Conservation (phyloP, 1,140 invertebrate genomes). For the Lamellibrachia luymesi region DNA sequence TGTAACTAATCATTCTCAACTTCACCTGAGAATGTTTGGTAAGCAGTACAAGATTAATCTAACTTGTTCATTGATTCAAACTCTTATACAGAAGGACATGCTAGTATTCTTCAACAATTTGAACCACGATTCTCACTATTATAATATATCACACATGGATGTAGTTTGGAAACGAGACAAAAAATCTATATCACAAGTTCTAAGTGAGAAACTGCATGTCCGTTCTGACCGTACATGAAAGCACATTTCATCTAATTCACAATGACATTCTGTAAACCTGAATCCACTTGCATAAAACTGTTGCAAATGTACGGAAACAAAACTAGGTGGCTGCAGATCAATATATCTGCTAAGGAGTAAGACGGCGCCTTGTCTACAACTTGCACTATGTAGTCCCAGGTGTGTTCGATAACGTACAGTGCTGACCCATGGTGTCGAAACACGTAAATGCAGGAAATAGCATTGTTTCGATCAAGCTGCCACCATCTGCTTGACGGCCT, state of each 20-base stretch:
- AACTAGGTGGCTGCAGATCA: not conserved
- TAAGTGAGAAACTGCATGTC: not conserved
- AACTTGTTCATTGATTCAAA: not conserved
- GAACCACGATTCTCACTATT: not conserved
- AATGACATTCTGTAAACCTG: not conserved
- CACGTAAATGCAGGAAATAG: not conserved
- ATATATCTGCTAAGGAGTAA: not conserved
- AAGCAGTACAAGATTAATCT: not conserved
- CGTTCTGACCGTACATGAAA: not conserved
- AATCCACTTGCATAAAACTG: not conserved
- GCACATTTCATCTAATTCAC: not conserved
- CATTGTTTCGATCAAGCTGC: not conserved
- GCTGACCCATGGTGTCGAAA: not conserved
- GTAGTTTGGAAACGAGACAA: not conserved
- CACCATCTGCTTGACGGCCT: conserved; percentile 61
- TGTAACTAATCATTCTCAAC: not conserved
- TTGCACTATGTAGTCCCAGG: too few species aligned
- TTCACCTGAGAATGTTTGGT: not conserved
- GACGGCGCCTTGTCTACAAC: not conserved
- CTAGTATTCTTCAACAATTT: not conserved
- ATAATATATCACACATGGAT: not conserved
- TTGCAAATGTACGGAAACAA: not conserved
- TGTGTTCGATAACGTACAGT: too few species aligned
- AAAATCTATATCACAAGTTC: not conserved
- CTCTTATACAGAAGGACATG: not conserved